A percentile compares a stretch with the other conserved stretches of the same genome.
Evolutionary conservation across 1,140 invertebrate species (phyloP).

Genomic region (Heliothis subflexa): DNA sequence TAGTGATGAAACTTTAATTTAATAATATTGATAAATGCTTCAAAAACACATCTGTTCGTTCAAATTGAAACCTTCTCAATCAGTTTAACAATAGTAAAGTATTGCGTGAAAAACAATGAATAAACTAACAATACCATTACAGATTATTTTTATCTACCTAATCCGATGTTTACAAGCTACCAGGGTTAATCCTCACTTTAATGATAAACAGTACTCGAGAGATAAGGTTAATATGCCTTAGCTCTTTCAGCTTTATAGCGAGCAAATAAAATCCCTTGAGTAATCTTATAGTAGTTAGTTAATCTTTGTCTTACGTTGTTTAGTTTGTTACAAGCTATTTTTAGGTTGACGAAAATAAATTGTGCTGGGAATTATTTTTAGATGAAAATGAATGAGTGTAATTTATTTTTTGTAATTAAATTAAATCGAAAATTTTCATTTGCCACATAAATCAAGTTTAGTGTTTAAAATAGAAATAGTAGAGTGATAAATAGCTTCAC

Average conservation of each 20-base stretch:
- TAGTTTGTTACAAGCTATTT: neutral
- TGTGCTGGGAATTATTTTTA: neutral
- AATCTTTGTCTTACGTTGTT: conserved; percentile 12
- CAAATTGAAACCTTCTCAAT: no score
- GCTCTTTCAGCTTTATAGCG: conserved; percentile 33
- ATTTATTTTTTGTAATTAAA: no score
- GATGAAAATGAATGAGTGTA: no score
- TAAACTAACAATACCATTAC: neutral
- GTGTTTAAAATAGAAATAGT: no score
- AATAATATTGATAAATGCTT: no score
- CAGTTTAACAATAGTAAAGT: neutral
- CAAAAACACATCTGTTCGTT: no score
- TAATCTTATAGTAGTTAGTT: conserved; percentile 33
- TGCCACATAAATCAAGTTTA: no score
- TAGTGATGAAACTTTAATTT: no score
- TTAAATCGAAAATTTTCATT: no score
- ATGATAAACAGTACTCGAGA: conserved; percentile 31
- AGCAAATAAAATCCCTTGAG: conserved; percentile 27
- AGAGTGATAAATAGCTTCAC: no score
- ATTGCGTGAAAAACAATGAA: neutral
- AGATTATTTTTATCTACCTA: conserved; percentile 11
- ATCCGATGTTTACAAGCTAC: conserved; percentile 18
- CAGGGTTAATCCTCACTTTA: conserved; percentile 18
- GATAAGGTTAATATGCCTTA: conserved; percentile 34
- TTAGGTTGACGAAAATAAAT: neutral